Conservation (phyloP, 2,888 invertebrate species). For the Aphidoletes aphidimyza region DNA sequence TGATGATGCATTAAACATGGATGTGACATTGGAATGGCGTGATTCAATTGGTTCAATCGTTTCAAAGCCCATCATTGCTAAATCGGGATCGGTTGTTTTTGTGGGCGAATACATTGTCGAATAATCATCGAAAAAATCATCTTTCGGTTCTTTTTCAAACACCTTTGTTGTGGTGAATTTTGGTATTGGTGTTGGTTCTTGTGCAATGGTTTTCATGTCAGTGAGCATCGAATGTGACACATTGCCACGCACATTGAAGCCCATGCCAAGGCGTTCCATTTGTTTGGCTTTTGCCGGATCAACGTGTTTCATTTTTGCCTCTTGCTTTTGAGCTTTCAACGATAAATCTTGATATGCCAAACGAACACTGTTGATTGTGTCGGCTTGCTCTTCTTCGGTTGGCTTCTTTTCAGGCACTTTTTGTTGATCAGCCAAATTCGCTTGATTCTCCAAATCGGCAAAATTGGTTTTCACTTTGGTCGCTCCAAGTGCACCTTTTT, state of each 20-base stretch:
- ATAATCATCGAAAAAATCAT: constrained; percentile 65
- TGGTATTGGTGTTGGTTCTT: constrained; percentile 74
- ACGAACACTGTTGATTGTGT: constrained; percentile 74
- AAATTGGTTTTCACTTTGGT: constrained; percentile 95
- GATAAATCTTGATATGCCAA: constrained; percentile 83
- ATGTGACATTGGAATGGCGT: constrained; percentile 63
- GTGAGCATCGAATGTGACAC: constrained; percentile 87
- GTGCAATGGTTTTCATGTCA: constrained; percentile 92
- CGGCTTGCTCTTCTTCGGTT: constrained; percentile 75
- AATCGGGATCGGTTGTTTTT: constrained; percentile 61
- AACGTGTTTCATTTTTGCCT: constrained; percentile 76
- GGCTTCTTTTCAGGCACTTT: constrained; percentile 63
- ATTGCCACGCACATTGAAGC: constrained; percentile 70
- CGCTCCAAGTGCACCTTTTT: constrained; percentile 87
- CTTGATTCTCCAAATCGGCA: constrained; percentile 92
- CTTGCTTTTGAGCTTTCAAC: constrained; percentile 75
- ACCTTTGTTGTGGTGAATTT: constrained; percentile 65
- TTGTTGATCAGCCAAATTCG: constrained; percentile 84
- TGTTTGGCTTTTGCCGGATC: constrained; percentile 89
- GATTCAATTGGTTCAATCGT: constrained; percentile 65
- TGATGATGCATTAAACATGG: constrained; percentile 62
- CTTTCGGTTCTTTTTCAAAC: constrained; percentile 59
- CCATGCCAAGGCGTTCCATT: constrained; percentile 94
- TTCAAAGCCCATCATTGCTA: constrained; percentile 65
- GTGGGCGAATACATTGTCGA: constrained; percentile 60